These are phyloP conservation scores for Staurois parvus DNA, from an alignment of 2,797 vertebrate genomes.

Conservation along the genomic window DNA sequence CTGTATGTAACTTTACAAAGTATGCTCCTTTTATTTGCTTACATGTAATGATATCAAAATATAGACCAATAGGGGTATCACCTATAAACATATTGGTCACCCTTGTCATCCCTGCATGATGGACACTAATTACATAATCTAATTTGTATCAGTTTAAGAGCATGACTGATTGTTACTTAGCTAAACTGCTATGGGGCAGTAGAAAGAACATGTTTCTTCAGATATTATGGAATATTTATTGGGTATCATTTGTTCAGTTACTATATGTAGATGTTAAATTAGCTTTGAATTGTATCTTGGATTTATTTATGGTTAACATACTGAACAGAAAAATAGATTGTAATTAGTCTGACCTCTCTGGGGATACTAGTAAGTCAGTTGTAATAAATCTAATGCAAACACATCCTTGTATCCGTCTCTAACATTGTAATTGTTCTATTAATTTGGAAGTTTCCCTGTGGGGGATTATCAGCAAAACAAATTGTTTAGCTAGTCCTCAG, in stretches of 20 bases:
- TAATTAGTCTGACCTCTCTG: background rate
- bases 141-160: too few relatives aligned
- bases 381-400: conserved; percentile 4
- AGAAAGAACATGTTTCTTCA: background rate
- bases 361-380: conserved; percentile 16
- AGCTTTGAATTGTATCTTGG: background rate
- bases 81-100: too few relatives aligned
- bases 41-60: too few relatives aligned
- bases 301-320: conserved; percentile 3
- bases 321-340: conserved; percentile 3
- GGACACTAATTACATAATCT: too few relatives aligned
- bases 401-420: background rate
- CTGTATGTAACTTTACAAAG: too few relatives aligned
- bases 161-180: too few relatives aligned
- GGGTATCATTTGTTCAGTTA: background rate
- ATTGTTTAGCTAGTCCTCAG: conserved; percentile 7
- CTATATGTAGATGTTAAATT: background rate
- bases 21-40: too few relatives aligned
- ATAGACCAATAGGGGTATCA: too few relatives aligned
- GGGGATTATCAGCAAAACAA: background rate
- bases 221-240: background rate
- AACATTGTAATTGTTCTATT: conserved; percentile 17
- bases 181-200: too few relatives aligned
- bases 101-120: too few relatives aligned
- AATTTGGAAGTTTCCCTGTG: background rate